A percentile compares a stretch with the other conserved stretches of the same genome.
Conservation (phyloP, 2,113 vertebrate species). For the Canis aureus region DNA sequence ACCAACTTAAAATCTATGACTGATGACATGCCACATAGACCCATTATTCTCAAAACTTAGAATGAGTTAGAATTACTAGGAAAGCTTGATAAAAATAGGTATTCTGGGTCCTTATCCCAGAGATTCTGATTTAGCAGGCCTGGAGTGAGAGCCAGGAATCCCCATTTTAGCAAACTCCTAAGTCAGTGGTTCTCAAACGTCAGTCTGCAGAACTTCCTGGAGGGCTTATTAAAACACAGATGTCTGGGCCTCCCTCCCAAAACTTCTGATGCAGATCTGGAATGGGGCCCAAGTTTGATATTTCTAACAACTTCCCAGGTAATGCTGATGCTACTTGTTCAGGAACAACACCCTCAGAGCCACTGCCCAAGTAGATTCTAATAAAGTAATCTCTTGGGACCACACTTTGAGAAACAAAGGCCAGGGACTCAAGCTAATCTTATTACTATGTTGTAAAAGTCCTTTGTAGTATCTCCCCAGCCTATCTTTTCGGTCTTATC, state of each 20-base stretch:
- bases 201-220: not conserved
- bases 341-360: not conserved
- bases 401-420: not conserved
- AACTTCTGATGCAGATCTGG: not conserved
- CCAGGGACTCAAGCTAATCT: not conserved
- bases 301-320: not conserved
- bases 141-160: not conserved
- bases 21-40: not conserved
- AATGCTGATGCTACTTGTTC: not conserved
- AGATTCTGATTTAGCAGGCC: not conserved
- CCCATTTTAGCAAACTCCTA: not conserved
- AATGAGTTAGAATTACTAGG: not conserved
- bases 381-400: not conserved
- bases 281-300: not conserved
- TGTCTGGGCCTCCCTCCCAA: not conserved
- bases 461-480: not conserved
- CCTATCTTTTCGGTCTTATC: not conserved
- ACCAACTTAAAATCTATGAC: not conserved
- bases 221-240: not conserved
- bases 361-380: not conserved
- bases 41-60: not conserved
- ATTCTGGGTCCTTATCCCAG: not conserved
- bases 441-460: not conserved
- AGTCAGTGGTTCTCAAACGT: not conserved
- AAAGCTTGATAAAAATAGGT: not conserved